Conservation (phyloP, 2,888 invertebrate species). For the Dryocosmus kuriphilus region DNA sequence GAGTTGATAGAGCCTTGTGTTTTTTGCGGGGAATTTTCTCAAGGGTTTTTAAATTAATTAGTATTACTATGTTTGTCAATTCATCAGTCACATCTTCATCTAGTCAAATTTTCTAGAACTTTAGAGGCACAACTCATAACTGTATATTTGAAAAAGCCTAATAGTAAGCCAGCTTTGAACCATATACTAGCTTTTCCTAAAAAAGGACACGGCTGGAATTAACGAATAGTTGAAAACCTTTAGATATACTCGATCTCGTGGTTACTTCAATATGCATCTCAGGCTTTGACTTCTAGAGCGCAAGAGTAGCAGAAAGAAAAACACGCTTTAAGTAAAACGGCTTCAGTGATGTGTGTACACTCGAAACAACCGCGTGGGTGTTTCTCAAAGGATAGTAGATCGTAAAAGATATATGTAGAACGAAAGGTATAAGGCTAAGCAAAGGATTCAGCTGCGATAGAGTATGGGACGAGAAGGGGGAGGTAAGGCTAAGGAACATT, state of each 20-base stretch:
- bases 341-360: background rate
- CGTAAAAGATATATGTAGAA: background rate
- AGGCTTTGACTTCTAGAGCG: background rate
- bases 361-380: background rate
- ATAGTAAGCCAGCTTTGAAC: no score
- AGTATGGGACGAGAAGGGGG: background rate
- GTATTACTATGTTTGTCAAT: no score
- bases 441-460: background rate
- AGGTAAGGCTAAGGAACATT: background rate
- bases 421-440: background rate
- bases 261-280: background rate
- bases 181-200: no score
- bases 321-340: background rate
- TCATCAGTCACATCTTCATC: no score
- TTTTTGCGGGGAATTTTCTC: no score
- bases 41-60: no score
- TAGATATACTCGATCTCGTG: background rate
- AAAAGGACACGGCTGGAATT: background rate
- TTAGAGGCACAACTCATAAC: no score
- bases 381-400: background rate
- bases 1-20: no score
- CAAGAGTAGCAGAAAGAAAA: background rate
- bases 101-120: no score
- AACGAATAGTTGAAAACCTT: background rate
- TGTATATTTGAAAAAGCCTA: no score